Conservation (phyloP, 2,888 invertebrate genomes). For the Brachyptera putata region DNA sequence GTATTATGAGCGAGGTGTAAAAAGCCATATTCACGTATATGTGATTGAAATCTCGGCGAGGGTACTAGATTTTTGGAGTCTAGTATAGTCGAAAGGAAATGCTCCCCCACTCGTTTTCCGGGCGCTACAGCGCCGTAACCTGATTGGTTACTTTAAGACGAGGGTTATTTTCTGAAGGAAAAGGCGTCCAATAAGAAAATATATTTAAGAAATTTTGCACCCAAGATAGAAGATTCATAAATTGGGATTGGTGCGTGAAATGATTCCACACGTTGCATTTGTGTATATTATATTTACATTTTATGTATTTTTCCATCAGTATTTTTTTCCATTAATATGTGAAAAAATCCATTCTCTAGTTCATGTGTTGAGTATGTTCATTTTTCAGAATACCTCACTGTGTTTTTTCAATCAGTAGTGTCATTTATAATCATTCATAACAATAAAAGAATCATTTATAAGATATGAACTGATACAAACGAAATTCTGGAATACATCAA, state of each 20-base stretch:
- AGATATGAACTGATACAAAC: too few species aligned
- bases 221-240: conserved; percentile 3
- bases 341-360: too few species aligned
- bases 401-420: too few species aligned
- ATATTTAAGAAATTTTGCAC: conserved; percentile 6
- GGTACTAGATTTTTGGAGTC: not conserved
- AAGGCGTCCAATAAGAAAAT: conserved; percentile 22
- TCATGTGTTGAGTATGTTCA: too few species aligned
- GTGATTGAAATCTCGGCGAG: not conserved
- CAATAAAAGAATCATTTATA: too few species aligned
- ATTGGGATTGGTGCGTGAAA: not conserved
- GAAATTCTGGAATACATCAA: too few species aligned
- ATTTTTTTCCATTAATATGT: too few species aligned
- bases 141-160: conserved; percentile 22
- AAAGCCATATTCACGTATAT: too few species aligned
- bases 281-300: not conserved
- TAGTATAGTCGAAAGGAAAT: not conserved
- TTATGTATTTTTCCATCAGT: not conserved
- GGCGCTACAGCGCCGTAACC: not conserved
- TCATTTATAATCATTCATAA: too few species aligned
- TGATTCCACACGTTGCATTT: not conserved
- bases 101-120: not conserved
- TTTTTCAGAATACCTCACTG: too few species aligned
- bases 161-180: conserved; percentile 18
- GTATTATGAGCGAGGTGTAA: too few species aligned